A percentile compares a stretch with the other conserved stretches of the same genome.
Conservation (phyloP, 37 sponge, comb jelly and placozoan genomes). For the Haliclona indistincta region DNA sequence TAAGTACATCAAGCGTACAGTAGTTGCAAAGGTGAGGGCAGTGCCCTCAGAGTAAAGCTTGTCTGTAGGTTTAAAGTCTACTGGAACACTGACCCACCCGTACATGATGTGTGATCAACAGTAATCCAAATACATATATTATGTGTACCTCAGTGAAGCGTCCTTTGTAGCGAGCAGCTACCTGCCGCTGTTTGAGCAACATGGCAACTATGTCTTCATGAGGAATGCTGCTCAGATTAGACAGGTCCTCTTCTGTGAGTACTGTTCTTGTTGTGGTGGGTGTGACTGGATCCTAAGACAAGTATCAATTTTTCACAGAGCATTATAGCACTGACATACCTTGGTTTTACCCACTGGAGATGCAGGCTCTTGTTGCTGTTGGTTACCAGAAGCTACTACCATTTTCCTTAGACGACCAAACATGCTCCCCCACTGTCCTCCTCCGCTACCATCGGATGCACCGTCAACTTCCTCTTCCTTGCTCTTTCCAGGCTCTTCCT, state of each 20-base stretch:
- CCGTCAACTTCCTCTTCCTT: too few species aligned
- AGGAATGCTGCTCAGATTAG: slow-evolving; percentile 23
- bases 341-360: not conserved
- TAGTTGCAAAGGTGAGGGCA: too few species aligned
- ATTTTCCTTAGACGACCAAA: slow-evolving; percentile 29
- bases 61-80: too few species aligned
- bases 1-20: too few species aligned
- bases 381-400: slow-evolving; percentile 18
- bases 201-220: slow-evolving; percentile 46
- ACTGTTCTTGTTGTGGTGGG: not conserved
- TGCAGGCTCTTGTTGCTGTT: slow-evolving; percentile 3
- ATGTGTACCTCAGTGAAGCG: slow-evolving; percentile 50
- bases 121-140: not conserved
- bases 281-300: not conserved
- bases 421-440: slow-evolving; percentile 19
- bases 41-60: too few species aligned
- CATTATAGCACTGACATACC: not conserved
- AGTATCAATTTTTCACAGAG: not conserved
- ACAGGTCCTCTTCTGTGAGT: not conserved
- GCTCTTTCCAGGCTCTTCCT: too few species aligned
- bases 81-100: not conserved
- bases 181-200: slow-evolving; percentile 51
- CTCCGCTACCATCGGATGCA: not conserved
- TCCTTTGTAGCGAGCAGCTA: slow-evolving; percentile 45
- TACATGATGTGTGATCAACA: not conserved